These are phyloP conservation scores for Melipona beecheii DNA, from an alignment of 2,888 invertebrate species.

Conservation along the genomic window DNA sequence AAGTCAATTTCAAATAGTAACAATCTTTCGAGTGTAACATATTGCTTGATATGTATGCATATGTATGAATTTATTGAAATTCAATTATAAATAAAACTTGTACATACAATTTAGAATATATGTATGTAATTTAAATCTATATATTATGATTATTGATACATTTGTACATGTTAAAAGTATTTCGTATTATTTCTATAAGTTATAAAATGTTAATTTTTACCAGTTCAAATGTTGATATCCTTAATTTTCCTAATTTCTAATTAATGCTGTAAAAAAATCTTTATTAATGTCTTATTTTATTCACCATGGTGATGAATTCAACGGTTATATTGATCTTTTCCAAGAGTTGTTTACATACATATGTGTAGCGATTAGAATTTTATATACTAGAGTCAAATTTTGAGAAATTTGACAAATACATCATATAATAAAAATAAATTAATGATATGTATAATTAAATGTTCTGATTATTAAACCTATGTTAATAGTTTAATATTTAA, in stretches of 20 bases:
- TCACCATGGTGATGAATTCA: slow-evolving; percentile 69
- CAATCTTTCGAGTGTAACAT: not conserved
- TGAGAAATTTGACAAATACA: not conserved
- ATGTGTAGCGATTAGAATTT: not conserved
- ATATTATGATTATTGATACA: not conserved
- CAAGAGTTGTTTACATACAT: not conserved
- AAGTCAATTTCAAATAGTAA: not conserved
- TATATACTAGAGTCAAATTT: not conserved
- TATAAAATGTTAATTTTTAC: not conserved
- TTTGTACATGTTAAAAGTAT: not conserved
- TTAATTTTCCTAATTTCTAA: not conserved
- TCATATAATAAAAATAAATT: not conserved
- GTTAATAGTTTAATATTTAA: not conserved
- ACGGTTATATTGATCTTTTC: slow-evolving; percentile 63
- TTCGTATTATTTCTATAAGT: not conserved
- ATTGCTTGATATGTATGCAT: not conserved
- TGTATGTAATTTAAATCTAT: not conserved
- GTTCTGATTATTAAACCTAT: slow-evolving; percentile 4
- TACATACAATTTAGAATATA: not conserved
- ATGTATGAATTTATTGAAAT: not conserved
- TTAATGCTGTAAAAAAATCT: slow-evolving; percentile 18
- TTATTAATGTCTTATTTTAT: slow-evolving; percentile 38
- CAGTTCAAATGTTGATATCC: not conserved
- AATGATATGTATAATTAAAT: not conserved
- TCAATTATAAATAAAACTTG: not conserved